Base-by-base conservation (phyloP, 30 jellyfish, hydroid and myxozoan genomes). In the Morbakka virulenta region DNA sequence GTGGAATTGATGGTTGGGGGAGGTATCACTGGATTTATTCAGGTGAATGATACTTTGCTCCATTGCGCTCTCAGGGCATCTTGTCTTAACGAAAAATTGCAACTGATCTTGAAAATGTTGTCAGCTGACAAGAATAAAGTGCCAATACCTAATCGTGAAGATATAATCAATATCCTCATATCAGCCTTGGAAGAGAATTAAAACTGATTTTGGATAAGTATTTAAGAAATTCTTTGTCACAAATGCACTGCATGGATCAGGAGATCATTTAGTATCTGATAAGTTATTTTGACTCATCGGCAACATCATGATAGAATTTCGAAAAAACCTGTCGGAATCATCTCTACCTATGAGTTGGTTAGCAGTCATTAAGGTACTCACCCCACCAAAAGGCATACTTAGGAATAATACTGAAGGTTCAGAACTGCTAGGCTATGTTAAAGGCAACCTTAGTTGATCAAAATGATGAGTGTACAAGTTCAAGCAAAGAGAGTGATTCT, bases 11-110 rank as follows among this genome's bases (percentile, higher is more conserved):
- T 67, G 2, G 78, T 85, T 26, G 94, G 96, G 17, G 93, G 96
- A 62, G 96, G 87, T 24, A 53, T 85, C 26, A 77, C 93, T 30
- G 93, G 93, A 51, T 67, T 23, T 67, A 68, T 85, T 30, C 81
- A 64, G 52, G 51, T 48, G 31, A 83, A 83, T 74, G 74, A 82
- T 67, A 71, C 91, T 20, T 57, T 68, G 35, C 27, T 26, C 75
- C 93, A 81, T 35, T 26, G 0, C 33, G 52, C 12, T 3, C 52
- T 81, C 41, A 81, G 70, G 34, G 36, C 63, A 21, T 22, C 32
- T 24, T 81, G 62, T 47, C 26, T 79, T 35, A 63, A 82, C 25
- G 3, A 17, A 34, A 89, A 82, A 73, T 71, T 72, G 94, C 36
- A 50, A 64, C 70, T 82, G 64, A 79, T 79, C 83, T 24, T 64